A percentile compares a stretch with the other conserved stretches of the same genome.
Conservation (phyloP, 1,140 invertebrate genomes). For the Lordiphosa stackelbergi region DNA sequence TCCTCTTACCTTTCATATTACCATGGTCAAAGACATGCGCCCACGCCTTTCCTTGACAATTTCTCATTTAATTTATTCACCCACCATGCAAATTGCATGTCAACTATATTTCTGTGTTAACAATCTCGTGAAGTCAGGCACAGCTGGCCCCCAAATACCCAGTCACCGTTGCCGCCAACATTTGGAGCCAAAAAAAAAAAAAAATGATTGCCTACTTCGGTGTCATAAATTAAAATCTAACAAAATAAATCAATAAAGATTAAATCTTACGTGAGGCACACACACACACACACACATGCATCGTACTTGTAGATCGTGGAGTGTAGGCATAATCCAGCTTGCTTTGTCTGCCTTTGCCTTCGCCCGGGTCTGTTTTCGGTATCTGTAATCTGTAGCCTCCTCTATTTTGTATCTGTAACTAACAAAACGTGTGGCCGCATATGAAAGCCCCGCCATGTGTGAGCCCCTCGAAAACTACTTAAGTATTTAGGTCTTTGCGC, state of each 20-base stretch:
- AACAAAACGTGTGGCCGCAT: constrained; percentile 66
- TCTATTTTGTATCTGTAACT: constrained; percentile 59
- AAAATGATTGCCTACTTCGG: constrained; percentile 69
- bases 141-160: constrained; percentile 38
- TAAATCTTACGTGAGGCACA: constrained; percentile 63
- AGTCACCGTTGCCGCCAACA: constrained; percentile 1
- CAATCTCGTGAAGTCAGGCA: constrained; percentile 34
- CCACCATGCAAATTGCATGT: constrained; percentile 52
- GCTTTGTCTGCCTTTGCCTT: constrained; percentile 31
- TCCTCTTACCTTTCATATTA: too few relatives aligned
- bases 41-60: constrained; percentile 20
- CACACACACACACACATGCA: constrained; percentile 24
- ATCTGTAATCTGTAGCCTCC: constrained; percentile 50
- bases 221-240: constrained; percentile 75
- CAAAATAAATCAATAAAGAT: constrained; percentile 76
- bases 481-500: constrained; percentile 74
- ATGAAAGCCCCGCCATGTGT: constrained; percentile 53
- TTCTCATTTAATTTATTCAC: constrained; percentile 50
- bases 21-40: too few relatives aligned
- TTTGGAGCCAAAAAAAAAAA: constrained; percentile 23
- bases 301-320: constrained; percentile 24
- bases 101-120: constrained; percentile 3
- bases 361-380: constrained; percentile 23
- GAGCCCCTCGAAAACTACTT: constrained; percentile 70
- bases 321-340: constrained; percentile 61